These are phyloP conservation scores for Conomelus anceps DNA, from an alignment of 2,888 invertebrate species.

Conservation along the genomic window DNA sequence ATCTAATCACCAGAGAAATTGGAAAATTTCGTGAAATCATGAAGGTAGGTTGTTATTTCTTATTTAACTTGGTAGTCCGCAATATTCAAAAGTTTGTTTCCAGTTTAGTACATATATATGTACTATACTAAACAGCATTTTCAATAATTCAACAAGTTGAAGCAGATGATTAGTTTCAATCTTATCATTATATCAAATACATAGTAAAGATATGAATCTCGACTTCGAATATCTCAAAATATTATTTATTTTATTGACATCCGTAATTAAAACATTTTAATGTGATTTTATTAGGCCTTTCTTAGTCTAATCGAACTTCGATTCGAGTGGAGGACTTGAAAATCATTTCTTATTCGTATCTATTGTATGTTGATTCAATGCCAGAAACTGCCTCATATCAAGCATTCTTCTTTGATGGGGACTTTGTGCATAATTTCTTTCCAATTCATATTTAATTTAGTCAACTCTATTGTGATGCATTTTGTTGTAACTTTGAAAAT, in stretches of 20 bases:
- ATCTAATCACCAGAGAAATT: constrained; percentile 94
- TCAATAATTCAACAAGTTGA: too few relatives aligned
- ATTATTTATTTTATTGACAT: background rate
- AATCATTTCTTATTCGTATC: background rate
- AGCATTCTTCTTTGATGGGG: background rate
- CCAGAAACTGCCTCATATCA: background rate
- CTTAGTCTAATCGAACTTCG: background rate
- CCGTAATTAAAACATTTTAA: background rate
- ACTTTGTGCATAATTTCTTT: background rate
- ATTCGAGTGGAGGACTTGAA: background rate
- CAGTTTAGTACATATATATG: background rate
- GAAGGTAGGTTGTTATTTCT: constrained; percentile 61
- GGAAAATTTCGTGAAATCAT: constrained; percentile 95
- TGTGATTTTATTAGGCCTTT: background rate
- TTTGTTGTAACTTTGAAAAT: too few relatives aligned
- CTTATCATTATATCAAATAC: background rate
- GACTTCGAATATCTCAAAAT: background rate
- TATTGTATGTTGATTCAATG: background rate
- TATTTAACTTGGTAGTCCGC: background rate
- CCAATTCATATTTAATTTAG: background rate
- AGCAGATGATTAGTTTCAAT: background rate
- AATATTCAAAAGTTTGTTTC: too few relatives aligned
- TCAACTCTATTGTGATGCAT: too few relatives aligned
- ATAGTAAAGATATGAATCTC: background rate
- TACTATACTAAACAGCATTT: background rate